Percentiles rank a stretch among this genome's conserved stretches.
phyloP scores from a whole-genome alignment of 1,140 invertebrate species.

The Archivesica marissinica region DNA sequence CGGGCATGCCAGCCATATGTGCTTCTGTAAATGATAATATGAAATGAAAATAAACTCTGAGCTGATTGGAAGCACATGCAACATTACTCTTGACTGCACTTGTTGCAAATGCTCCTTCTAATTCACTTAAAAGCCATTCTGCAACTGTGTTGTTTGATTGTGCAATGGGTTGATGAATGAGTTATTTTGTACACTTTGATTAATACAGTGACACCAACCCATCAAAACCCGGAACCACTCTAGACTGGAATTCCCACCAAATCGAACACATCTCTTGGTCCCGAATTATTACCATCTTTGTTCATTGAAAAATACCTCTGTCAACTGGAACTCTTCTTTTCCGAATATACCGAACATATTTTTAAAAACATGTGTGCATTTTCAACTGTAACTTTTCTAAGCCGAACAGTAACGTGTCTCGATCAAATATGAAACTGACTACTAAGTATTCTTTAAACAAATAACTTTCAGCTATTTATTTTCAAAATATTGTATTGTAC shows the following conservation, averaged over 20 bases:
- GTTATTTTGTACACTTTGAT: neutral
- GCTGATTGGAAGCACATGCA: constrained; percentile 11
- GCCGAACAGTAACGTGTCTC: too few relatives aligned
- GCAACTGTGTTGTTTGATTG: neutral
- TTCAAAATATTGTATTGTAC: too few relatives aligned
- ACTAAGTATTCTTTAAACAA: too few relatives aligned
- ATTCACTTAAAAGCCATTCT: constrained; percentile 24
- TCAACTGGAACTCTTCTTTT: too few relatives aligned
- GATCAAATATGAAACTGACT: too few relatives aligned
- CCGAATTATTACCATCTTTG: neutral
- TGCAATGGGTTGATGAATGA: neutral
- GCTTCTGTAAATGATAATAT: neutral
- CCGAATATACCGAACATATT: too few relatives aligned
- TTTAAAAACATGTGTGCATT: too few relatives aligned
- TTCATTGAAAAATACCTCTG: neutral
- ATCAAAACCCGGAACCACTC: neutral
- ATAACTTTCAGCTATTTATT: too few relatives aligned
- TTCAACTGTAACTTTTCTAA: too few relatives aligned
- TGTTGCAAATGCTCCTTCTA: neutral
- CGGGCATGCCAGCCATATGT: neutral
- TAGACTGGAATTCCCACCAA: neutral
- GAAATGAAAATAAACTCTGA: neutral
- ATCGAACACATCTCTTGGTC: neutral
- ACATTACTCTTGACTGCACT: neutral
- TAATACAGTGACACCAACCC: neutral